These are phyloP conservation scores for Indri indri DNA, from an alignment of 2,113 vertebrate genomes.

Conservation along the genomic window DNA sequence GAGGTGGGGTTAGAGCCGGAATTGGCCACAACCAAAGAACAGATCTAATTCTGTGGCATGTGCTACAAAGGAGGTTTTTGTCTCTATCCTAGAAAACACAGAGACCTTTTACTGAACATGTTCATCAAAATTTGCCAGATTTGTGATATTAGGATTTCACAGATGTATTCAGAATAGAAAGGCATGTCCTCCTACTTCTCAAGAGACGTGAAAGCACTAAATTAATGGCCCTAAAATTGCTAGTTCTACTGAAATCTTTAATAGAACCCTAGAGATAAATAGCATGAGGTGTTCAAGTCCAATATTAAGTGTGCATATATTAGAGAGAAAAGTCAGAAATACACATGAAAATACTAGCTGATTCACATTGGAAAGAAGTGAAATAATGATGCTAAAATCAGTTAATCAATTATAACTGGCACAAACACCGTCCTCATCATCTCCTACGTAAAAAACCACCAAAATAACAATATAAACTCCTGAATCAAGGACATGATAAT, in stretches of 20 bases:
- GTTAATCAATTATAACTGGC: neutral
- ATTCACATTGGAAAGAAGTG: neutral
- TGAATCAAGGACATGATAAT: neutral
- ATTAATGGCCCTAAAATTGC: conserved; percentile 12
- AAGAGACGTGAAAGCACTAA: conserved; percentile 20
- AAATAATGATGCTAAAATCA: conserved; percentile 22
- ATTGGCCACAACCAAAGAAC: neutral
- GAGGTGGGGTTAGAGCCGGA: neutral
- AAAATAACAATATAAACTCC: neutral
- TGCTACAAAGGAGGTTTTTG: neutral
- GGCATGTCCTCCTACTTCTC: conserved; percentile 1
- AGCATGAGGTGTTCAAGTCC: neutral
- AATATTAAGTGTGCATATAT: neutral
- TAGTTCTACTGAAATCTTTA: conserved; percentile 33
- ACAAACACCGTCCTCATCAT: neutral
- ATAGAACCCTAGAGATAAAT: conserved; percentile 9
- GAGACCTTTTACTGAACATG: neutral
- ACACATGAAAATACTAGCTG: neutral
- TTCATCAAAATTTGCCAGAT: neutral
- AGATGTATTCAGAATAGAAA: neutral
- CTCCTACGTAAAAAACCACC: neutral
- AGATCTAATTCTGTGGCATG: neutral
- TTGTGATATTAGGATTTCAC: neutral
- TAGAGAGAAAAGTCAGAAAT: conserved; percentile 29
- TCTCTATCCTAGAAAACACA: neutral